Evolutionary conservation across 2,888 invertebrate species (phyloP), one percentile per base, ranked within the genome.

Genomic region (Labia minor): DNA sequence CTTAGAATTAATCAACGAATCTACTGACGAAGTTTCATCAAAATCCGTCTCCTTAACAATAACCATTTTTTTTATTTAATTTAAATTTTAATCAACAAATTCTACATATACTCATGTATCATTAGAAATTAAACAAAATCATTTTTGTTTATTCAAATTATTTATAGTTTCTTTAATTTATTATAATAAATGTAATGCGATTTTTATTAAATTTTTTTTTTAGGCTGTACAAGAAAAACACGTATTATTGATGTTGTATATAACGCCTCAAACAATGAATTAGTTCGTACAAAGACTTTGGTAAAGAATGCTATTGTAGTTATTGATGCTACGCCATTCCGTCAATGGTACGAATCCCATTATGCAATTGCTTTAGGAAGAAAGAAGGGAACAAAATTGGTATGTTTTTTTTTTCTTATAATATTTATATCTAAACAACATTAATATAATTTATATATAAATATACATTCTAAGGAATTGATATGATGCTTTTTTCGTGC

Each of bases 171-270:
- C n/a, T n/a, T n/a, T n/a, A n/a, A n/a, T n/a, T n/a, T n/a, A n/a
- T n/a, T n/a, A n/a, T 49, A n/a, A 49, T 16, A 16, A 49, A 16
- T 49, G 2, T 49, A 49, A 49, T 16, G 61, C 14, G n/a, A n/a
- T 63, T 69, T 69, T 6, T 26, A 26, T 6, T 26, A 26, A 26
- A 26, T 26, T 3, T 49, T 64, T 66, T 68, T 78, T 78, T n/a
- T 76, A 90, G 90, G 88, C 72, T 85, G 90, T 69, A 91, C 98
- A 19, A 88, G 95, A 72, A 97, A 94, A 80, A 94, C 97, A 68
- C 95, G 99, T 86, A 90, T 99, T 75, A 96, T 99, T 76, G 99
- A 99, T 82, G 98, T 98, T 67, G 95, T 99, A 61, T 99, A 99
- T 85, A 99, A 99, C 81, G 97, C 99, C 64, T 96, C 95, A 72